Percentiles rank a stretch among this genome's conserved stretches.
Evolutionary conservation across 2,888 invertebrate genomes (phyloP).

Genomic region (Aphodius sticticus): DNA sequence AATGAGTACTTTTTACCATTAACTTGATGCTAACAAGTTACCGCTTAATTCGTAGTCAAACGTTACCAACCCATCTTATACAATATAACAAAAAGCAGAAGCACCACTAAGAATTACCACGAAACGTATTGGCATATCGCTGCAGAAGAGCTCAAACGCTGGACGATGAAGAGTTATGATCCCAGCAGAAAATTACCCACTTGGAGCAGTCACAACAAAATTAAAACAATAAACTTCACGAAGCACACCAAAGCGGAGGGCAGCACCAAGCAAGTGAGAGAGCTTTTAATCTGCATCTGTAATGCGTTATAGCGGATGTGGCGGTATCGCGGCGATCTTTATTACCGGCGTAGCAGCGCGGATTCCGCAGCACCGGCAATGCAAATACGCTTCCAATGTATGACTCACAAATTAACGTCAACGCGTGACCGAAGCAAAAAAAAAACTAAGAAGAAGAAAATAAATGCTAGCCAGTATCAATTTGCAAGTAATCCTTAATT

Average conservation of each 20-base stretch:
- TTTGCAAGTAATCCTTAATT: background rate
- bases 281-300: slow-evolving; percentile 4
- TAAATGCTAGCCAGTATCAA: background rate
- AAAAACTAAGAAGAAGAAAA: background rate
- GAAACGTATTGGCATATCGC: no score
- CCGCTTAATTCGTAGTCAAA: no score
- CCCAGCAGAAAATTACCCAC: no score
- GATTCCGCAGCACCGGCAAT: background rate
- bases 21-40: no score
- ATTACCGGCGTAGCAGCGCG: background rate
- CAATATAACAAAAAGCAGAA: no score
- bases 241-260: background rate
- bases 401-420: background rate
- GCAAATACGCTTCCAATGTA: background rate
- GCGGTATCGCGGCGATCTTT: background rate
- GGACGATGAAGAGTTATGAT: no score
- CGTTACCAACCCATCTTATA: no score
- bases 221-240: background rate
- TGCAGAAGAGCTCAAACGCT: no score
- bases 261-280: background rate
- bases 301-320: background rate
- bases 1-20: no score
- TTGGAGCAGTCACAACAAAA: background rate
- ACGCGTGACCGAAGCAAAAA: background rate
- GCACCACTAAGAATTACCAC: no score